phyloP scores from a whole-genome alignment of 2,888 invertebrate genomes.

The Aethes cnicana region DNA sequence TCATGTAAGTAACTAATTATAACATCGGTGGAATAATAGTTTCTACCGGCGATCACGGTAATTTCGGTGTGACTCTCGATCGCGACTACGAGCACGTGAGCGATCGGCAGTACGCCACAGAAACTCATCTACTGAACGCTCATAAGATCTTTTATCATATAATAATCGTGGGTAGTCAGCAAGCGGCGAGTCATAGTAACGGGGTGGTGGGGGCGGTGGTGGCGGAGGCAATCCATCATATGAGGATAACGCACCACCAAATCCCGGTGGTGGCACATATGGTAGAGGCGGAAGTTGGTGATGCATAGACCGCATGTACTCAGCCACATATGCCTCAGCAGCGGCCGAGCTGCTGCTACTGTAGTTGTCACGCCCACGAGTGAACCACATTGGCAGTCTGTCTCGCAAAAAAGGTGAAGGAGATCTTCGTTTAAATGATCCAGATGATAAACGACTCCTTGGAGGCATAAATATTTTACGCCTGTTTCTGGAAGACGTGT shows the following conservation, averaged over 20 bases:
- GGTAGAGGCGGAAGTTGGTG: conserved; percentile 93
- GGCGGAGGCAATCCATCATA: conserved; percentile 86
- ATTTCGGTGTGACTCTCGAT: conserved; percentile 81
- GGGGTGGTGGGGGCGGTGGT: conserved; percentile 87
- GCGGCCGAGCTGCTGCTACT: conserved; percentile 78
- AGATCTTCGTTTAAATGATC: conserved; percentile 81
- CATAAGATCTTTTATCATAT: conserved; percentile 91
- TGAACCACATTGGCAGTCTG: conserved; percentile 85
- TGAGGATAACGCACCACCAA: conserved; percentile 72
- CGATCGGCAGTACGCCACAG: conserved; percentile 90
- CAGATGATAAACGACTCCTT: conserved; percentile 83
- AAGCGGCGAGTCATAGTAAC: conserved; percentile 85
- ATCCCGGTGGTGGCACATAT: conserved; percentile 86
- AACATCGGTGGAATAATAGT: conserved; percentile 64
- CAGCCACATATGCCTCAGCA: conserved; percentile 93
- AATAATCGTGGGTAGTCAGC: conserved; percentile 88
- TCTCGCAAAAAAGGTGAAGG: conserved; percentile 83
- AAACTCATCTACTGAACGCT: conserved; percentile 93
- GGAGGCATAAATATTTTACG: conserved; percentile 85
- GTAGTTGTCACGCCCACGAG: conserved; percentile 73
- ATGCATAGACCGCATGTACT: conserved; percentile 94
- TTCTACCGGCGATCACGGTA: conserved; percentile 83
- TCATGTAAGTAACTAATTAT: conserved; percentile 61
- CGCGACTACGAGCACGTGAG: conserved; percentile 82
- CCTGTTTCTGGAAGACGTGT: conserved; percentile 75